A percentile compares a stretch with the other conserved stretches of the same genome.
Evolutionary conservation across 2,888 invertebrate species (phyloP).

Genomic region (Zeuzera pyrina): DNA sequence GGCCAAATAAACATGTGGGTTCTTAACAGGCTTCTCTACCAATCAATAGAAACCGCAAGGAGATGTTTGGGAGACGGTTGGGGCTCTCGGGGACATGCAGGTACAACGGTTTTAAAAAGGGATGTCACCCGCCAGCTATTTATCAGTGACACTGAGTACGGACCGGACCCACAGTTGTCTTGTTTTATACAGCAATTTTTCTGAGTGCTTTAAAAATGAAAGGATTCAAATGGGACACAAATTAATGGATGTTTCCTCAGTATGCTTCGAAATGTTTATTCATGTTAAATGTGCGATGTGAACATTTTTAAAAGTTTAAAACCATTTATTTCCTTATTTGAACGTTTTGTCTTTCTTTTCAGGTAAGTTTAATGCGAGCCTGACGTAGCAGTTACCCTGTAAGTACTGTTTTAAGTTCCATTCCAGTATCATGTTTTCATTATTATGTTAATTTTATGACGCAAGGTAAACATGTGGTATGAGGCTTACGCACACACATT

Average conservation of each 20-base stretch:
- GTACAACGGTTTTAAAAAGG: slow-evolving; percentile 13
- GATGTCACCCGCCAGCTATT: slow-evolving; percentile 20
- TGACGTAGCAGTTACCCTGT: not conserved
- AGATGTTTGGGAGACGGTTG: slow-evolving; percentile 1
- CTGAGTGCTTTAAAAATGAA: slow-evolving; percentile 22
- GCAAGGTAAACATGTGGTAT: not conserved
- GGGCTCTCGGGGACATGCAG: not conserved
- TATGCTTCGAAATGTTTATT: slow-evolving; percentile 16
- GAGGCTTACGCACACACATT: not conserved
- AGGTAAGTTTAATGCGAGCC: slow-evolving; percentile 33
- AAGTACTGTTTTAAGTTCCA: not conserved
- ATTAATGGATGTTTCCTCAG: slow-evolving; percentile 19
- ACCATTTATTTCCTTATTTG: not conserved
- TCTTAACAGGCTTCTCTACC: no score
- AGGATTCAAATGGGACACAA: slow-evolving; percentile 22
- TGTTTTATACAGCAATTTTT: slow-evolving; percentile 17
- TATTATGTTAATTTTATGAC: not conserved
- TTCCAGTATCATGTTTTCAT: not conserved
- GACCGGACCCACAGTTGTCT: slow-evolving; percentile 17
- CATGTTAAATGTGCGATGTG: slow-evolving; percentile 11
- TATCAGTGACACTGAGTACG: slow-evolving; percentile 24
- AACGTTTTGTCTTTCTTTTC: slow-evolving; percentile 20
- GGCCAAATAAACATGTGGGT: not conserved
- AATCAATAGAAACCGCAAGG: slow-evolving; percentile 6
- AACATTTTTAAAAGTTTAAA: not conserved